These are phyloP conservation scores for Sepioteuthis lessoniana DNA, from an alignment of 2,888 invertebrate species.

Conservation along the genomic window DNA sequence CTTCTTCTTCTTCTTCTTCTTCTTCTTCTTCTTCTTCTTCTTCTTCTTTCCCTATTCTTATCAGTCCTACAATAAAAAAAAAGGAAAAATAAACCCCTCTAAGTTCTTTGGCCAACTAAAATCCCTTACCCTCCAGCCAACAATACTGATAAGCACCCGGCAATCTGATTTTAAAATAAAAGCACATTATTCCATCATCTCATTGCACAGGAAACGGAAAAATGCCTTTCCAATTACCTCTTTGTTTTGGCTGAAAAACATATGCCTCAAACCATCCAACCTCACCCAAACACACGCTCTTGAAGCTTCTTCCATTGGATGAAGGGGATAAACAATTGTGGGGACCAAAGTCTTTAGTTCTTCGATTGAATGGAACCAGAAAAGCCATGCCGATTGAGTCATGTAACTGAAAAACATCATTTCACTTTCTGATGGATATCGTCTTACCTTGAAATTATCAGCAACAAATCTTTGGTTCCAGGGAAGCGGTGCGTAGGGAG, in stretches of 20 bases:
- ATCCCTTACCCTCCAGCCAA: not conserved
- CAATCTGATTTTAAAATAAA: constrained; percentile 33
- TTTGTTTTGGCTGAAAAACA: not conserved
- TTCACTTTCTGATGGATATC: not conserved
- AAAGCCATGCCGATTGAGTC: not conserved
- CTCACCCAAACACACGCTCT: not conserved
- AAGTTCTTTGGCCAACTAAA: not conserved
- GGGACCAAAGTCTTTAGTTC: constrained; percentile 6
- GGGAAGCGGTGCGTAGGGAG: not conserved
- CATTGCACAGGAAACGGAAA: not conserved
- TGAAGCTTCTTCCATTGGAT: not conserved
- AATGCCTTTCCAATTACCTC: constrained; percentile 33
- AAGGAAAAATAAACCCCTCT: too few relatives aligned
- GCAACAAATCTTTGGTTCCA: constrained; percentile 33
- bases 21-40: not conserved
- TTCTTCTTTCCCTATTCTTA: not conserved
- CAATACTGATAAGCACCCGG: not conserved
- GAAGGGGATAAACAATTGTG: not conserved
- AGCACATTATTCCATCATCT: not conserved
- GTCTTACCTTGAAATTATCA: not conserved
- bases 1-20: not conserved
- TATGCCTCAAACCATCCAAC: not conserved
- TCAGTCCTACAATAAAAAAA: not conserved
- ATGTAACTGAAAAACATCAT: constrained; percentile 12
- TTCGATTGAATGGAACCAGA: constrained; percentile 33